Evolutionary conservation across 2,888 invertebrate genomes (phyloP).

Genomic region (Drosophila ezoana): DNA sequence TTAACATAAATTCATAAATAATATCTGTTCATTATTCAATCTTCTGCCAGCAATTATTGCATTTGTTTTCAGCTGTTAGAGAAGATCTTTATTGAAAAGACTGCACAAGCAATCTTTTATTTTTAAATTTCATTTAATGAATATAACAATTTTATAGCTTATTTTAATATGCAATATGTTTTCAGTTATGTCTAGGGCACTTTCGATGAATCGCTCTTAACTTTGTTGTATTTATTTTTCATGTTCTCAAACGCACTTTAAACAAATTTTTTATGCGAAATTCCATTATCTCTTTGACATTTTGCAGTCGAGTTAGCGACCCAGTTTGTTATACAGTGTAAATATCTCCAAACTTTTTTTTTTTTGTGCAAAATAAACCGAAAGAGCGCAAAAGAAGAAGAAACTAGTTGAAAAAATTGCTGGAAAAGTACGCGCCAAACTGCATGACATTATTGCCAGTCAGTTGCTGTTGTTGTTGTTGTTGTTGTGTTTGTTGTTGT

Average conservation of each 20-base stretch:
- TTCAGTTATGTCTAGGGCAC: background rate
- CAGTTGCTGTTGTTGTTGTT: slow-evolving; percentile 19
- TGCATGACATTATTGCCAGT: slow-evolving; percentile 75
- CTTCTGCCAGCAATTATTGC: too few species aligned
- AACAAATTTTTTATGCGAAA: slow-evolving; percentile 48
- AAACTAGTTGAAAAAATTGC: slow-evolving; percentile 32
- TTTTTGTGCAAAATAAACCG: slow-evolving; percentile 35
- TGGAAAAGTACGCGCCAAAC: slow-evolving; percentile 60
- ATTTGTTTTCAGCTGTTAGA: too few species aligned
- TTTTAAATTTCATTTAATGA: background rate
- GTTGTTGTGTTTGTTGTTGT: slow-evolving; percentile 2
- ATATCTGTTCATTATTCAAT: too few species aligned
- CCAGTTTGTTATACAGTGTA: slow-evolving; percentile 54
- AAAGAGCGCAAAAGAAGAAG: slow-evolving; percentile 30
- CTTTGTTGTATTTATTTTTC: background rate
- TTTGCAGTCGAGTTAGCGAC: slow-evolving; percentile 67
- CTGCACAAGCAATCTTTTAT: too few species aligned
- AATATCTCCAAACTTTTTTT: slow-evolving; percentile 53
- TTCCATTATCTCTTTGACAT: slow-evolving; percentile 75
- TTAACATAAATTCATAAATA: too few species aligned
- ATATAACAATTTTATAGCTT: background rate
- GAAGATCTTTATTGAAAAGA: too few species aligned
- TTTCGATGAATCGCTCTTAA: slow-evolving; percentile 4
- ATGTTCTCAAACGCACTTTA: slow-evolving; percentile 41
- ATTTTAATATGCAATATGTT: background rate